Evolutionary conservation across 1,140 invertebrate genomes (phyloP).

Genomic region (Adoxophyes honmai): DNA sequence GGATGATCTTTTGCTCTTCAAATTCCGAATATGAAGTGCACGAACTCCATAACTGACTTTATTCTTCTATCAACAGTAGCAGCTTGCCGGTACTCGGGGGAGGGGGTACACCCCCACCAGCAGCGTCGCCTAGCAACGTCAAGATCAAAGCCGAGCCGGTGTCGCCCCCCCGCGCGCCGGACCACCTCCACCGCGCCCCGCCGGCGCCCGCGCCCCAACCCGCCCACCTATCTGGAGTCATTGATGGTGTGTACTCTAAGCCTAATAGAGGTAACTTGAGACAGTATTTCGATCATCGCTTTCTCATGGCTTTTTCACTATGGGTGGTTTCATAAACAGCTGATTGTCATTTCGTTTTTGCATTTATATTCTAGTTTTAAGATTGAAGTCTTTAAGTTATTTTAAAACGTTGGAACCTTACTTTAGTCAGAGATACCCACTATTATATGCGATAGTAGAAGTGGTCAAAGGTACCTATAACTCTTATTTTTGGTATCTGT

Average conservation of each 20-base stretch:
- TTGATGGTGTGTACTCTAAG: slow-evolving; percentile 50
- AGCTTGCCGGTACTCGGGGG: slow-evolving; percentile 89
- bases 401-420: no score
- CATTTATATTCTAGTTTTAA: no score
- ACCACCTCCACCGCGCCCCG: slow-evolving; percentile 72
- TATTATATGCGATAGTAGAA: no score
- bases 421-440: no score
- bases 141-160: slow-evolving; percentile 97
- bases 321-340: no score
- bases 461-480: no score
- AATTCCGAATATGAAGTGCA: no score
- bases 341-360: no score
- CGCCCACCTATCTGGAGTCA: slow-evolving; percentile 71
- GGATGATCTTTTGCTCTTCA: no score
- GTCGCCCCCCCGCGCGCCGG: slow-evolving; percentile 85
- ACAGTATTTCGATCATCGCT: slow-evolving; percentile 1
- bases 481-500: no score
- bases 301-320: neutral
- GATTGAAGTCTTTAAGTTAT: no score
- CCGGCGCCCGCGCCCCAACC: slow-evolving; percentile 67
- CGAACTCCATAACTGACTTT: neutral
- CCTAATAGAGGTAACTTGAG: slow-evolving; percentile 3
- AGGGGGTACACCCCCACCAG: slow-evolving; percentile 89
- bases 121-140: slow-evolving; percentile 89
- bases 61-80: slow-evolving; percentile 58